These are phyloP conservation scores for Doris montereyensis DNA, from an alignment of 2,888 invertebrate genomes.

Conservation along the genomic window DNA sequence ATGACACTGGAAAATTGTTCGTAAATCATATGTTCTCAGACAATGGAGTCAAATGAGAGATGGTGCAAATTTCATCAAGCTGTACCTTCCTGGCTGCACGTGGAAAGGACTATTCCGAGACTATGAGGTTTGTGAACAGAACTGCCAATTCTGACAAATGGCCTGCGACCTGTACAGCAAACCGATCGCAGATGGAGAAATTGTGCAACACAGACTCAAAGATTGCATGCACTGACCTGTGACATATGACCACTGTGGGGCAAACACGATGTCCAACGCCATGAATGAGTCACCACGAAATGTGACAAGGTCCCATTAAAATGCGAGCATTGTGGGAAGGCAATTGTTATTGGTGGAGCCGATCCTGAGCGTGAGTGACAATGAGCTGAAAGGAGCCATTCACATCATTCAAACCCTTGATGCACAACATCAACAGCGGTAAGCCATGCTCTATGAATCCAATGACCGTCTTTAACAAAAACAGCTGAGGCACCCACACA, in stretches of 20 bases:
- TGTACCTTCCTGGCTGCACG: conserved; percentile 57
- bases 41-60: conserved; percentile 63
- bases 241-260: conserved; percentile 50
- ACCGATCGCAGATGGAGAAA: conserved; percentile 38
- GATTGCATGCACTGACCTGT: conserved; percentile 51
- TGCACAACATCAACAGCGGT: conserved; percentile 40
- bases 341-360: conserved; percentile 54
- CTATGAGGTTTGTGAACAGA: conserved; percentile 52
- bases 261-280: conserved; percentile 41
- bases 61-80: conserved; percentile 47
- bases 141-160: conserved; percentile 47
- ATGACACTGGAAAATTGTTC: conserved; percentile 49
- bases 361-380: conserved; percentile 56
- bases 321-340: conserved; percentile 54
- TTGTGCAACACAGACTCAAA: conserved; percentile 50
- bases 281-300: conserved; percentile 50
- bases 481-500: conserved; percentile 39
- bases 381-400: conserved; percentile 57
- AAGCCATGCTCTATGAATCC: conserved; percentile 40
- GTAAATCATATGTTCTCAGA: conserved; percentile 62
- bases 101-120: conserved; percentile 65
- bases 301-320: conserved; percentile 48
- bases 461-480: no score
- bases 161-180: conserved; percentile 49
- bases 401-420: conserved; percentile 54